Conservation (phyloP, 2,113 vertebrate species). For the Danionella cerebrum region DNA sequence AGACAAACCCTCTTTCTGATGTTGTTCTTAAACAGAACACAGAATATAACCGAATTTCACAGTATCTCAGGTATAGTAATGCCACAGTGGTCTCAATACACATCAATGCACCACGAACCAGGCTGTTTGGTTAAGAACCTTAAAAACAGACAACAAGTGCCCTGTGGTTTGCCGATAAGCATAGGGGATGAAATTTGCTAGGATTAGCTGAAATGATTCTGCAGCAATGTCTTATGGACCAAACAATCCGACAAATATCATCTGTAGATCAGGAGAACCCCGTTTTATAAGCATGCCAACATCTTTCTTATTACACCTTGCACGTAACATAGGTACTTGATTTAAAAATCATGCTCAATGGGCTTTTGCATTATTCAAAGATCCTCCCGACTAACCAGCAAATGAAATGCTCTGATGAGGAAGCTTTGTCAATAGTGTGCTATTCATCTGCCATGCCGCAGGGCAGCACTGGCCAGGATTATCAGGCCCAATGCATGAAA, state of each 20-base stretch:
- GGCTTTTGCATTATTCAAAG: neutral
- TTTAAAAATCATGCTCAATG: neutral
- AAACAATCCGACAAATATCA: neutral
- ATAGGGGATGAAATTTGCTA: neutral
- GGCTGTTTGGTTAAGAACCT: neutral
- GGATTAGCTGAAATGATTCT: neutral
- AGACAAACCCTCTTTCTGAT: neutral
- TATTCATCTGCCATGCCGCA: neutral
- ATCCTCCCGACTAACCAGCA: neutral
- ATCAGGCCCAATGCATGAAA: neutral
- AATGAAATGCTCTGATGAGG: neutral
- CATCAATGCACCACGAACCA: neutral
- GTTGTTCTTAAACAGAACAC: neutral
- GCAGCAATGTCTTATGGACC: neutral
- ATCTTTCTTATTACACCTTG: neutral
- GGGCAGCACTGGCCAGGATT: neutral
- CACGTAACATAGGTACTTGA: neutral
- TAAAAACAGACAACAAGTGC: neutral
- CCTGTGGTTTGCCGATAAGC: slow-evolving; percentile 10
- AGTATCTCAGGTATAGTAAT: neutral
- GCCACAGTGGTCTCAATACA: neutral
- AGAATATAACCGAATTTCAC: neutral
- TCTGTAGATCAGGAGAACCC: neutral
- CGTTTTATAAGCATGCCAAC: neutral
- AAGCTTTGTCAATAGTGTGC: neutral